Percentiles rank a stretch among this genome's conserved stretches.
These are phyloP conservation scores for Antechinus flavipes DNA, from an alignment of 2,113 vertebrate species.

Conservation along the genomic window DNA sequence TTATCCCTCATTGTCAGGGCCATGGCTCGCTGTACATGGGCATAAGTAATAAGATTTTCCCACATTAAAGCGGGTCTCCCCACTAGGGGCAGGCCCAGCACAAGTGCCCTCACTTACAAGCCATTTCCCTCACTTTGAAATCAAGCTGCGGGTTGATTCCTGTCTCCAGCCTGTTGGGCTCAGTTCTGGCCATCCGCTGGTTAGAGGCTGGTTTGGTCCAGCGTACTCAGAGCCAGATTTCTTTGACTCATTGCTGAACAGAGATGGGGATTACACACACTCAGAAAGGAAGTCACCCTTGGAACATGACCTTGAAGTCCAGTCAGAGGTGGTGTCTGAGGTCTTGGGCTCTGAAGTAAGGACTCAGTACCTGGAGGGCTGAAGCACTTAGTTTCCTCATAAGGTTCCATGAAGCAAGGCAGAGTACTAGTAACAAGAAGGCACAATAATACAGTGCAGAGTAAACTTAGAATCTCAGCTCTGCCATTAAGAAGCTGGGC, in stretches of 20 bases:
- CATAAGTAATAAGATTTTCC: no score
- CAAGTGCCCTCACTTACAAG: no score
- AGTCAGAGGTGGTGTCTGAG: background rate
- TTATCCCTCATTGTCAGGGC: no score
- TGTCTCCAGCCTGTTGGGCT: no score
- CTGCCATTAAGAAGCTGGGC: background rate
- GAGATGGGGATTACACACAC: background rate
- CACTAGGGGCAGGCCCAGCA: no score
- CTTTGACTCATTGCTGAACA: background rate
- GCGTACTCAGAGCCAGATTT: background rate
- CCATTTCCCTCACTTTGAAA: no score
- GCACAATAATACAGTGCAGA: background rate
- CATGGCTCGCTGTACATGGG: no score
- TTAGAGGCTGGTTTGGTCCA: no score
- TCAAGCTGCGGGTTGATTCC: no score
- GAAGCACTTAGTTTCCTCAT: background rate
- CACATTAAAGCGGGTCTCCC: no score
- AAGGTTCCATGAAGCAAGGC: background rate
- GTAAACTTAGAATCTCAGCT: background rate
- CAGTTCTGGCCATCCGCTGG: no score
- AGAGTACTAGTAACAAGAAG: background rate
- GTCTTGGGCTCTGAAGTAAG: background rate
- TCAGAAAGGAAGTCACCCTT: background rate
- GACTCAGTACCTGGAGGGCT: background rate
- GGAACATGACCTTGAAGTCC: background rate